Evolutionary conservation across 2,888 invertebrate genomes (phyloP), one percentile per base, ranked within the genome.

Genomic region (Apamea epomidion): DNA sequence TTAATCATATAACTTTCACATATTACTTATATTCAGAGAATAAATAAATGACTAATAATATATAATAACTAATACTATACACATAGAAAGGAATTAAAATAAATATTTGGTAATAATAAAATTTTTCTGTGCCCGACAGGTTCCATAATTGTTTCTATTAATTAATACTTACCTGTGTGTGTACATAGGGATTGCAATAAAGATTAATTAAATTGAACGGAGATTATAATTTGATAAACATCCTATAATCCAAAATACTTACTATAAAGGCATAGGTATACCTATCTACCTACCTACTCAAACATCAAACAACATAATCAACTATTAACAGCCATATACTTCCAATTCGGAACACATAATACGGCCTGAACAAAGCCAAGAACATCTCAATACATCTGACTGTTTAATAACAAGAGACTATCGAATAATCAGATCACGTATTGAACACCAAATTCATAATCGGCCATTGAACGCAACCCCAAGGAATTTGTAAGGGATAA

Each of bases 381-480:
- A 79, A 77, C 76, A 74, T 85, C 80, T 80, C 80, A 80, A 85
- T 80, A 85, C 77, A 80, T 85, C 85, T 74, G 58, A 87, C 87
- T 87, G 85, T 78, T 84, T 88, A 87, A 87, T 89, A 89, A 91
- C 87, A 91, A 86, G 88, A 90, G 88, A 90, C 86, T 89, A 90
- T 91, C 90, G 85, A 87, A 91, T 75, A 90, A 85, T 87, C 90
- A 78, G 82, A 88, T 90, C 94, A 94, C 93, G 93, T 94, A 92
- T 89, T 89, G 90, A 91, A 90, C 91, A 92, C 91, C 91, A 93
- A 94, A 94, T 95, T 93, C 94, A 93, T 94, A 94, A 94, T 94
- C 92, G 94, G 81, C 90, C 82, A 92, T 94, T 90, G 90, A 91
- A 89, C 91, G 88, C 87, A 91, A 90, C 92, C 90, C 91, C 83